Percentiles rank a stretch among this genome's conserved stretches.
Evolutionary conservation across 2,797 vertebrate genomes (phyloP).

Genomic region (Graptemys geographica): DNA sequence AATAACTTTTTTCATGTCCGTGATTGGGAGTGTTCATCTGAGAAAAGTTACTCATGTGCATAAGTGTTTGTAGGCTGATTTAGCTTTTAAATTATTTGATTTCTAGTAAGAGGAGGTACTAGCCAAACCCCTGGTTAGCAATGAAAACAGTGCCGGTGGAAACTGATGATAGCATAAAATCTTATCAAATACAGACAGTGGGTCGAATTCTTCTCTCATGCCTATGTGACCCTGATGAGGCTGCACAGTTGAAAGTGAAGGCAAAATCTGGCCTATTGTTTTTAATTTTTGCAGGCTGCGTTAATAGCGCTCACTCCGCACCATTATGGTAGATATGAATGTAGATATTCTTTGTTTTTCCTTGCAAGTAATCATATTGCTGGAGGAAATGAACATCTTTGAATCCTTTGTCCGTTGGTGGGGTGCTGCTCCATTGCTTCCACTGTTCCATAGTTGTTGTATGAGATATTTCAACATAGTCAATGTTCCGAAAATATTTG

Average conservation of each 20-base stretch:
- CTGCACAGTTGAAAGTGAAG: not conserved
- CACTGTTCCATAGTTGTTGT: slow-evolving; percentile 7
- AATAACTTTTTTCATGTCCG: slow-evolving; percentile 26
- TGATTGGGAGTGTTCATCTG: not conserved
- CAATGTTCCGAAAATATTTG: slow-evolving; percentile 19
- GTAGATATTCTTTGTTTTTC: not conserved
- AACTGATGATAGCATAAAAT: not conserved
- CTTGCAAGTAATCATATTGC: not conserved
- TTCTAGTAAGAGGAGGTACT: not conserved
- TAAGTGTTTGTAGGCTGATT: not conserved
- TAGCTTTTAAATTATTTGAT: not conserved
- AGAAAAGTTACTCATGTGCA: slow-evolving; percentile 22
- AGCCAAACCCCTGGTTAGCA: not conserved
- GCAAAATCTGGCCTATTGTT: slow-evolving; percentile 3
- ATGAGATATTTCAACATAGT: not conserved
- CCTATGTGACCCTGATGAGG: slow-evolving; percentile 9
- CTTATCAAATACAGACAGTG: not conserved
- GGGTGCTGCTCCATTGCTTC: slow-evolving; percentile 24
- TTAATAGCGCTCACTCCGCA: not conserved
- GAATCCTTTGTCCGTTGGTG: not conserved
- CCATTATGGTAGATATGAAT: not conserved
- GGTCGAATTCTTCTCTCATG: not conserved
- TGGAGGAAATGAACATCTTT: slow-evolving; percentile 25
- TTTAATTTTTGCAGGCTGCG: not conserved
- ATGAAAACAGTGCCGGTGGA: not conserved